These are phyloP conservation scores for Heliothis virescens DNA, from an alignment of 1,140 invertebrate genomes.

Conservation along the genomic window DNA sequence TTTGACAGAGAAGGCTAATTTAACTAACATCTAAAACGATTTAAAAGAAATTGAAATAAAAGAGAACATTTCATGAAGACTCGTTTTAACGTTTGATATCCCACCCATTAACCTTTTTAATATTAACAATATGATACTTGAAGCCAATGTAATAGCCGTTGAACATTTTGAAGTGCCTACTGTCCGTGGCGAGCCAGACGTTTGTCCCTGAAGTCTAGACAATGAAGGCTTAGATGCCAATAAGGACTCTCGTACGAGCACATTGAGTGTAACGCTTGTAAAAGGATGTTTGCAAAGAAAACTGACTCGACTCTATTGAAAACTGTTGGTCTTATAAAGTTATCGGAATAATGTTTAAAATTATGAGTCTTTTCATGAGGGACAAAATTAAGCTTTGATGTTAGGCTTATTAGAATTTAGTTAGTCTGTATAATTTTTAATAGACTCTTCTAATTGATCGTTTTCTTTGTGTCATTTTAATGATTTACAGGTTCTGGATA, in stretches of 20 bases:
- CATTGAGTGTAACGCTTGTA: background rate
- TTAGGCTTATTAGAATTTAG: too few relatives aligned
- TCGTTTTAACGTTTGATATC: too few relatives aligned
- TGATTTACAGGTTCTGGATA: too few relatives aligned
- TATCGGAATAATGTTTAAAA: background rate
- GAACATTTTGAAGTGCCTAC: background rate
- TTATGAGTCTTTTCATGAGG: background rate
- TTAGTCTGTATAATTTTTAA: too few relatives aligned
- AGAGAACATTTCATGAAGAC: too few relatives aligned
- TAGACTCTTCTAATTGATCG: too few relatives aligned
- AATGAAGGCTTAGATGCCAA: slow-evolving; percentile 37
- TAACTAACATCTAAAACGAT: too few relatives aligned
- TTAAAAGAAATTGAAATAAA: too few relatives aligned
- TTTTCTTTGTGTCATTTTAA: too few relatives aligned
- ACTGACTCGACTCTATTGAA: slow-evolving; percentile 30
- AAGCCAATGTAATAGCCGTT: background rate
- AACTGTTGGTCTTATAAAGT: slow-evolving; percentile 12
- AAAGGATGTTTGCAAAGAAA: slow-evolving; percentile 37
- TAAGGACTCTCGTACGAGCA: slow-evolving; percentile 32
- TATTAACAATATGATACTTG: background rate
- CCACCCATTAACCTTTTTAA: background rate
- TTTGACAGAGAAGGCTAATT: background rate
- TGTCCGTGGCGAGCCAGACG: slow-evolving; percentile 31
- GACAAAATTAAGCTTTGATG: too few relatives aligned
- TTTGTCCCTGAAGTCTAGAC: slow-evolving; percentile 44